phyloP scores from a whole-genome alignment of 2,113 vertebrate genomes.

The Parotia lawesii region DNA sequence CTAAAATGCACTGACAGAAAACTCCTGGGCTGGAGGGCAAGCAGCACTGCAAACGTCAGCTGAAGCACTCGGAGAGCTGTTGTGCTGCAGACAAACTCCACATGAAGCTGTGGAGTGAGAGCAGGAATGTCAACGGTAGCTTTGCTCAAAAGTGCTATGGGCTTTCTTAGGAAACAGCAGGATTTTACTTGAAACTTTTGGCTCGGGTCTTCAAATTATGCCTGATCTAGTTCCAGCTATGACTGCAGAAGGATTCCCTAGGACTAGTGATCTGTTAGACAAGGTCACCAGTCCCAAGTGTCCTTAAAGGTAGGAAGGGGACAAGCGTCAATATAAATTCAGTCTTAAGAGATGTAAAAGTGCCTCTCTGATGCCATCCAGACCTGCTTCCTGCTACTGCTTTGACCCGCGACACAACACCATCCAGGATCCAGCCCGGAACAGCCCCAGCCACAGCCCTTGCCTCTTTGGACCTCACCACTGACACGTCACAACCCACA shows the following conservation, averaged over 20 bases:
- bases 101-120: neutral
- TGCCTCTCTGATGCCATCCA: neutral
- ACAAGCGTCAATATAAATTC: neutral
- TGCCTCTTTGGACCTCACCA: neutral
- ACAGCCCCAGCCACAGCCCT: neutral
- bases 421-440: neutral
- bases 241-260: neutral
- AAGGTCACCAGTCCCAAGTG: neutral
- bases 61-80: neutral
- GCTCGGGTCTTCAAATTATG: neutral
- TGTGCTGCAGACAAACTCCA: neutral
- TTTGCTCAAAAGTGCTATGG: neutral
- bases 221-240: neutral
- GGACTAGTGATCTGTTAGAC: neutral
- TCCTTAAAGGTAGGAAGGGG: neutral
- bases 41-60: neutral
- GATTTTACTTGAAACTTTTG: neutral
- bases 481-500: fast-evolving
- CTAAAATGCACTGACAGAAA: constrained; percentile 78
- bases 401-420: neutral
- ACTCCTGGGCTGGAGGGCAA: neutral
- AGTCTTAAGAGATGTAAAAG: neutral
- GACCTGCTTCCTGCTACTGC: neutral
- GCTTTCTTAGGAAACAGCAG: neutral
- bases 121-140: neutral